Base-by-base conservation (phyloP, 2,888 invertebrate genomes). In the Caradrina kadenii region DNA sequence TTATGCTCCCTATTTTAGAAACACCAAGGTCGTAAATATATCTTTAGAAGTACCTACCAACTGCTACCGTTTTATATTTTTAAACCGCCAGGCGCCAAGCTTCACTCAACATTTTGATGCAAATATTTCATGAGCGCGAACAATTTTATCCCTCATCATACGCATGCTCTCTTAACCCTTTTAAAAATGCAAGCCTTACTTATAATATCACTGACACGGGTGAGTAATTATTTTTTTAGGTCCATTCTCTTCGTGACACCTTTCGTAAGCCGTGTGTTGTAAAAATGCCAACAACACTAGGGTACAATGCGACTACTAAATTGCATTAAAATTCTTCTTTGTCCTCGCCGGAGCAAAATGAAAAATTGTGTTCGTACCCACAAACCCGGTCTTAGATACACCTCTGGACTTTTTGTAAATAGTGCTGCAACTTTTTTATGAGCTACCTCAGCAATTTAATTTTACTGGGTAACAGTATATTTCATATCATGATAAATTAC, bases 301-400 rank as follows among this genome's bases (percentile, higher is more conserved):
- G 66, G 82, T 79, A 87, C 86, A 86, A 88, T 88, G 89, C 86
- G 81, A 87, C 85, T 85, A 88, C 86, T 87, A 89, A 91, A 92
- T 90, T 93, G 90, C 91, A 92, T 93, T 92, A 92, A 92, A 90
- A 92, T 90, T 91, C 90, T 84, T 77, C 89, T 93, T 90, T 90
- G 89, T 88, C 85, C 82, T 80, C 69, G 69, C 70, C 59, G 62
- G 61, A 53, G 74, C 55, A 85, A 89, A 90, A 92, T 90, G 89
- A 89, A 90, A 90, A 89, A 90, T 89, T 89, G 86, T 88, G 76
- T 76, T 83, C 67, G 63, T 73, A 86, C 82, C 75, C 74, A 73
- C 77, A 77, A 76, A 83, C 77, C 69, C 69, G 69, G 77, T 82
- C 78, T 81, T 69, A 70, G 66, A 73, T 76, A 73, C 48, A 69